Conservation (phyloP, 2,113 vertebrate genomes). For the Dinomys branickii region DNA sequence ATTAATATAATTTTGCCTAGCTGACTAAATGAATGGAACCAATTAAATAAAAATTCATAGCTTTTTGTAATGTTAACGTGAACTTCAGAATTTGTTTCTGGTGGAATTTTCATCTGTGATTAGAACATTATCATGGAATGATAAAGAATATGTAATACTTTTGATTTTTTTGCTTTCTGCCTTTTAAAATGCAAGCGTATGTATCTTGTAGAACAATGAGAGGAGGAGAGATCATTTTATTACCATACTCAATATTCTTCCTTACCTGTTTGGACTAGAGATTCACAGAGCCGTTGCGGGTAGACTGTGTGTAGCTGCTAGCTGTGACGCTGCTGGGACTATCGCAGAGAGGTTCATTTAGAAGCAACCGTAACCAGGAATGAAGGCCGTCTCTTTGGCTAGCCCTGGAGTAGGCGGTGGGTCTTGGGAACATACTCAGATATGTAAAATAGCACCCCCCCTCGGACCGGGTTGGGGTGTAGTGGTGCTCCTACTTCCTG, state of each 20-base stretch:
- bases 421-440: conserved; percentile 22
- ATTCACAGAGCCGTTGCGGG: conserved; percentile 53
- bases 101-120: conserved; percentile 55
- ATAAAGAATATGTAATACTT: conserved; percentile 7
- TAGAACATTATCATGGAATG: conserved; percentile 50
- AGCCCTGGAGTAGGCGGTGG: neutral
- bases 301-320: conserved; percentile 2
- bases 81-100: conserved; percentile 60
- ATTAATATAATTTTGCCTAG: conserved; percentile 65
- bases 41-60: conserved; percentile 45
- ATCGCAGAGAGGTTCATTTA: conserved; percentile 7
- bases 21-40: conserved; percentile 64
- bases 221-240: conserved; percentile 43
- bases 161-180: conserved; percentile 11
- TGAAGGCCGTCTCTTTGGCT: neutral
- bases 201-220: neutral
- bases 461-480: conserved; percentile 23
- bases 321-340: neutral
- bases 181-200: conserved; percentile 38
- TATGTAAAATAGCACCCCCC: neutral
- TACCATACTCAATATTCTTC: conserved; percentile 12
- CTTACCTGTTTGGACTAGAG: conserved; percentile 23
- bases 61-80: conserved; percentile 59
- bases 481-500: conserved; percentile 32
- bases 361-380: neutral